Evolutionary conservation across 64 coral and sea anemone species (phyloP).

Genomic region (Pocillopora damicornis): DNA sequence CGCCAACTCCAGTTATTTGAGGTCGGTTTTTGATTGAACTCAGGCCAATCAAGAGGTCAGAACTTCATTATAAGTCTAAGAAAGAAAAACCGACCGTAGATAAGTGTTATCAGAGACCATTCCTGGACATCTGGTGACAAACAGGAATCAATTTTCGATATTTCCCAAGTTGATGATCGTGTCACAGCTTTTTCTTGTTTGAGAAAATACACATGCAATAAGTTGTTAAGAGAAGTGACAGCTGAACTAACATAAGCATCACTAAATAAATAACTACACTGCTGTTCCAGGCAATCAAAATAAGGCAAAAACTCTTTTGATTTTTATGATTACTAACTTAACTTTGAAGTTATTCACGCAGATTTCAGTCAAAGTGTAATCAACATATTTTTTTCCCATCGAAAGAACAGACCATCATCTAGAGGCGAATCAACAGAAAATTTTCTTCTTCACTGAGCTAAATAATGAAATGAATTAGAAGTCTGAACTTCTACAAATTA

Average conservation of each 20-base stretch:
- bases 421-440: too few species aligned
- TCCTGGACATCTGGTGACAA: slow-evolving; percentile 7
- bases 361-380: too few species aligned
- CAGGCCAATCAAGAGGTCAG: neutral
- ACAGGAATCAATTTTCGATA: neutral
- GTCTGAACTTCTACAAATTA: too few species aligned
- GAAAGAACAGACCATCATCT: too few species aligned
- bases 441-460: too few species aligned
- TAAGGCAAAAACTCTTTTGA: neutral
- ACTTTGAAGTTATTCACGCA: neutral
- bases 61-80: neutral
- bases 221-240: neutral
- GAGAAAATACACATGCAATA: neutral
- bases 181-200: neutral
- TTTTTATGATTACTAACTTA: neutral
- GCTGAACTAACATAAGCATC: neutral
- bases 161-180: neutral
- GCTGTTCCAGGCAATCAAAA: neutral
- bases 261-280: neutral
- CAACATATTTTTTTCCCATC: too few species aligned
- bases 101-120: slow-evolving; percentile 6
- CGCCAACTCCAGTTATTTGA: neutral
- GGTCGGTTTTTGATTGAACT: neutral
- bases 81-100: neutral
- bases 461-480: too few species aligned